Evolutionary conservation across 2,888 invertebrate genomes (phyloP), one percentile per base, ranked within the genome.

Genomic region (Drosophila emarginata): DNA sequence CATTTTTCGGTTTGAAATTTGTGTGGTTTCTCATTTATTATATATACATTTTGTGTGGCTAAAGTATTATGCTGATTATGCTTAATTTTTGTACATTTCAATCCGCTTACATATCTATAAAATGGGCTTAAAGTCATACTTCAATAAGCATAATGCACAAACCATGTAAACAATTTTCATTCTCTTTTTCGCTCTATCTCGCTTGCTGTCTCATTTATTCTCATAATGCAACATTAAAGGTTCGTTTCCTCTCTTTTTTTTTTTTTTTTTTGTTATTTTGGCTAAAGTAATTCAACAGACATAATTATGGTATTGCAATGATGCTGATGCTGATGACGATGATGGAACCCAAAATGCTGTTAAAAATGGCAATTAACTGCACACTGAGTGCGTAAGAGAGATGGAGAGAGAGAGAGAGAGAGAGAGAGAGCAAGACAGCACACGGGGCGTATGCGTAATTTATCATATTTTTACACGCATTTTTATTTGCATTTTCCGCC

Each of bases 321-420:
- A 56, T 61, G 67, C 70, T 67, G 68, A 28, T 61, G n/a, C n/a
- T n/a, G 40, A 52, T 69, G 45, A 53, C 28, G 54, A 66, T 61
- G 57, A 54, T 39, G 50, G 45, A 64, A 61, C 14, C 32, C 58
- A 57, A 73, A 80, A 68, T 76, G 67, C 62, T 67, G 82, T 76
- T 75, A 68, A 78, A 87, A 87, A 80, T 64, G 67, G 72, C 84
- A 87, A 87, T 87, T 80, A 80, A 87, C 67, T 75, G 67, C 87
- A 70, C 63, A 65, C 58, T 21, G 52, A 56, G 53, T 21, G 21
- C 18, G 21, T 45, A 45, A 45, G 12, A 3, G 11, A 18, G 18
- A 14, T 11, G 11, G 23, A 21, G n/a, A 36, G 52, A 15, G 23
- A 63, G 15, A n/a, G 59, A 45, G 26, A 28, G 40, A 56, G 26